A percentile compares a stretch with the other conserved stretches of the same genome.
These are phyloP conservation scores for Xestoiulus laeticollis DNA, from an alignment of 2,888 invertebrate species.

Conservation along the genomic window DNA sequence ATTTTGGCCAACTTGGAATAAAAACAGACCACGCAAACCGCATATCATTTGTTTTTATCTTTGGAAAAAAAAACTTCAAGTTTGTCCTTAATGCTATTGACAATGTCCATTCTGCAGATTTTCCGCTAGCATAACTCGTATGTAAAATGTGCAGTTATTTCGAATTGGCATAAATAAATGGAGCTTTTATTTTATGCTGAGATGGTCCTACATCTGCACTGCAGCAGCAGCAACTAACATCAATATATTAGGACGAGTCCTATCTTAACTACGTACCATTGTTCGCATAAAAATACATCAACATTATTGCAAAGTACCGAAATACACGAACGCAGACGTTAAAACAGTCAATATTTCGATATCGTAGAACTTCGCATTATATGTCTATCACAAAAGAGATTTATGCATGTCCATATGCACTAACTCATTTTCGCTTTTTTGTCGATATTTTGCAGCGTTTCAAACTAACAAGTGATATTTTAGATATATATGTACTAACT, in stretches of 20 bases:
- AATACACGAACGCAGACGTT: not conserved
- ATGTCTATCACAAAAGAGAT: slow-evolving; percentile 8
- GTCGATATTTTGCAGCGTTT: not conserved
- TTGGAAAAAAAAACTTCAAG: not conserved
- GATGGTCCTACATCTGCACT: slow-evolving; percentile 26
- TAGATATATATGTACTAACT: too few relatives aligned
- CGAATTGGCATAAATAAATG: slow-evolving; percentile 26
- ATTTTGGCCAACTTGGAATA: slow-evolving; percentile 18
- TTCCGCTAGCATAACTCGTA: slow-evolving; percentile 26
- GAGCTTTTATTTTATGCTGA: slow-evolving; percentile 26
- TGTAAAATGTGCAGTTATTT: slow-evolving; percentile 26
- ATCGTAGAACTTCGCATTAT: not conserved
- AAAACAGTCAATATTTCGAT: not conserved
- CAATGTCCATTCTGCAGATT: slow-evolving; percentile 26
- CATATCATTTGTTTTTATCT: slow-evolving; percentile 26
- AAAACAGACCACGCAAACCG: slow-evolving; percentile 17
- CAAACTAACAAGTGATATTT: not conserved
- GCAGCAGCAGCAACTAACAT: not conserved
- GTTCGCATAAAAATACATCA: slow-evolving; percentile 24
- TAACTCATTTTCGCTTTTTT: not conserved
- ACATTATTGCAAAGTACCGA: slow-evolving; percentile 15
- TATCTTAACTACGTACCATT: not conserved
- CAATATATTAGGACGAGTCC: not conserved
- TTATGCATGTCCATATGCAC: not conserved
- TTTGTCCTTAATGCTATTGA: slow-evolving; percentile 26